Evolutionary conservation across 2,113 vertebrate species (phyloP), one percentile per base, ranked within the genome.

Genomic region (Ictidomys tridecemlineatus): DNA sequence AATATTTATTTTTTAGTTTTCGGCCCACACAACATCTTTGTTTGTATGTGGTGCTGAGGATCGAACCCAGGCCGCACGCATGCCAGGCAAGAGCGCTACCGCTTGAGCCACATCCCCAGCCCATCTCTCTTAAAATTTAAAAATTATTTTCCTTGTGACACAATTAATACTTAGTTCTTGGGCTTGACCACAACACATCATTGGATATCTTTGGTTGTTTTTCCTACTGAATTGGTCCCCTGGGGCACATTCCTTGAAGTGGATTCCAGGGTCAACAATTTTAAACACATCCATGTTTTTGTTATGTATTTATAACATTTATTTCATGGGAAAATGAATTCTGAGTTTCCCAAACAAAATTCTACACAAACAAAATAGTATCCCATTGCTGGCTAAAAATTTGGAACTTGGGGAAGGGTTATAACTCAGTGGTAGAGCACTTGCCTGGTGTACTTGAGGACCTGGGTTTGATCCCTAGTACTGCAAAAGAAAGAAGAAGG

Each of bases 251-350:
- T 96, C 28, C 70, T 76, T 88, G 90, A 65, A 73, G 53, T 34
- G 56, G 22, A 74, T 79, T 86, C 51, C 20, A 39, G 94, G 82
- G 42, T 89, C 74, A 87, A 22, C 67, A 17, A 61, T 77, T 80
- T 37, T 79, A 87, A 86, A 90, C 70, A 79, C 18, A 4, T 70
- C 22, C 14, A 34, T 87, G 58, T 39, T 76, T 79, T 94, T 63
- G 39, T n/a, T 51, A 73, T 30, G 39, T 72, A 80, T 88, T 72
- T 48, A n/a, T 86, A 84, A 69, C n/a, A 90, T 56, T 79, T 48
- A 86, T 93, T 83, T 96, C 85, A 86, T 58, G 63, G 88, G 58
- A 96, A 96, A 96, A 76, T 83, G 22, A 96, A 89, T 45, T 87
- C 85, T 58, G 37, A 82, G 30, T 89, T 88, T 92, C 91, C n/a